Evolutionary conservation across 2,888 invertebrate genomes (phyloP).

Genomic region (Ditylenchus weischeri): DNA sequence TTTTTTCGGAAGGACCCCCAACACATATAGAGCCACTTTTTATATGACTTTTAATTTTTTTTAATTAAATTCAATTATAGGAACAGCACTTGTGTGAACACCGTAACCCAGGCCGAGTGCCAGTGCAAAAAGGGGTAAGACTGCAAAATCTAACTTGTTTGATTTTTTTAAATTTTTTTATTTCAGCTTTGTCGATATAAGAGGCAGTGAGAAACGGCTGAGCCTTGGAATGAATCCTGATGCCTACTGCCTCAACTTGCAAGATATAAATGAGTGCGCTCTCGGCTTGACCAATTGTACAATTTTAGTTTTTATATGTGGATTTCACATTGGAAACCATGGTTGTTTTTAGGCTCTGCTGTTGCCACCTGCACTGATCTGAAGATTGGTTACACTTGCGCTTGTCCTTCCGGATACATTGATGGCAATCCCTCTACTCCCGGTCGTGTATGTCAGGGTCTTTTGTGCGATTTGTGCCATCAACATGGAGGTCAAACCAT

Average conservation of each 20-base stretch:
- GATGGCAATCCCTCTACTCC: slow-evolving; percentile 56
- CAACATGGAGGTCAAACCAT: slow-evolving; percentile 24
- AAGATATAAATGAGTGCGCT: slow-evolving; percentile 58
- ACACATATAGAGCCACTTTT: no score
- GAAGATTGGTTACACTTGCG: slow-evolving; percentile 54
- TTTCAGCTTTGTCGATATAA: slow-evolving; percentile 67
- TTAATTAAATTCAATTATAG: slow-evolving; percentile 73
- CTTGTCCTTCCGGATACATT: slow-evolving; percentile 55
- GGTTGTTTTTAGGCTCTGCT: slow-evolving; percentile 32
- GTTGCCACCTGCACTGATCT: slow-evolving; percentile 57
- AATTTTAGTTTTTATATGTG: no score
- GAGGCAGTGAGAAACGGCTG: slow-evolving; percentile 44
- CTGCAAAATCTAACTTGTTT: not conserved
- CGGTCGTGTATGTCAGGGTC: slow-evolving; percentile 54
- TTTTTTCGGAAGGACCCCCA: no score
- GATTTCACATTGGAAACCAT: no score
- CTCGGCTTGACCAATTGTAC: slow-evolving; percentile 57
- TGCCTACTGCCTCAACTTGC: slow-evolving; percentile 47
- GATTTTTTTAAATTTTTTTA: not conserved
- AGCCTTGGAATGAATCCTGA: slow-evolving; percentile 46
- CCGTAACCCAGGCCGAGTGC: slow-evolving; percentile 84
- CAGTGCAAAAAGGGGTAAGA: slow-evolving; percentile 76
- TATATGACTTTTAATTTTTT: no score
- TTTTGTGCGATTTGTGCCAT: slow-evolving; percentile 55
- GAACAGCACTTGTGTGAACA: slow-evolving; percentile 85